phyloP scores from a whole-genome alignment of 2,888 invertebrate species.

The Synergus umbraculus region DNA sequence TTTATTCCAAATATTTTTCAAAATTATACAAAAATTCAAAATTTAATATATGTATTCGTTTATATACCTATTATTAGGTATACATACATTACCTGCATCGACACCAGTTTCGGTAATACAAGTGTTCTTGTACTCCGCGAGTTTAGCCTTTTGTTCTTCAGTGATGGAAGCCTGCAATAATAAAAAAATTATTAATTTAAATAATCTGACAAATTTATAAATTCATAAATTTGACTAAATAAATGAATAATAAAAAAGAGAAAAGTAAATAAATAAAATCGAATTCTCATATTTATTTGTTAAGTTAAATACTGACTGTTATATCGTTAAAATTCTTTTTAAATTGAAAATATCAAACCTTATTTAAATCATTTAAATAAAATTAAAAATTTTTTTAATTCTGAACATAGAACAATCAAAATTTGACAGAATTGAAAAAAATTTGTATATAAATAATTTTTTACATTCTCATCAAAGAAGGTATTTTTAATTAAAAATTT shows the following conservation, averaged over 20 bases:
- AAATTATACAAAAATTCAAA: constrained; percentile 22
- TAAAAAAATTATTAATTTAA: not conserved
- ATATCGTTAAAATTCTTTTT: too few species aligned
- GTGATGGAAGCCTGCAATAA: constrained; percentile 49
- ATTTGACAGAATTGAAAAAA: too few species aligned
- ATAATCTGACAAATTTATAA: not conserved
- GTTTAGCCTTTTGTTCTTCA: constrained; percentile 60
- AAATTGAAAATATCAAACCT: too few species aligned
- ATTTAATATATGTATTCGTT: not conserved
- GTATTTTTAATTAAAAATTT: too few species aligned
- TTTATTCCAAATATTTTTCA: not conserved
- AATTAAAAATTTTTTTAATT: too few species aligned
- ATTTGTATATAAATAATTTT: too few species aligned
- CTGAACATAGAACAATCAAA: too few species aligned
- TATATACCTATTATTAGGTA: not conserved
- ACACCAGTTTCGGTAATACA: constrained; percentile 66
- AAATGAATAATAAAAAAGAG: not conserved
- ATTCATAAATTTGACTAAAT: not conserved
- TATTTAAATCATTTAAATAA: too few species aligned
- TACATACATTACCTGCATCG: constrained; percentile 58
- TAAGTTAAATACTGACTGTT: too few species aligned
- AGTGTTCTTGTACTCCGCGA: constrained; percentile 57
- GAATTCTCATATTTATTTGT: too few species aligned
- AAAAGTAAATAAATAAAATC: too few species aligned
- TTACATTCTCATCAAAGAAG: too few species aligned